Percentiles rank a stretch among this genome's conserved stretches.
Evolutionary conservation across 37 sponge, comb jelly and placozoan genomes (phyloP).

Genomic region (Cliona cf. orientalis): DNA sequence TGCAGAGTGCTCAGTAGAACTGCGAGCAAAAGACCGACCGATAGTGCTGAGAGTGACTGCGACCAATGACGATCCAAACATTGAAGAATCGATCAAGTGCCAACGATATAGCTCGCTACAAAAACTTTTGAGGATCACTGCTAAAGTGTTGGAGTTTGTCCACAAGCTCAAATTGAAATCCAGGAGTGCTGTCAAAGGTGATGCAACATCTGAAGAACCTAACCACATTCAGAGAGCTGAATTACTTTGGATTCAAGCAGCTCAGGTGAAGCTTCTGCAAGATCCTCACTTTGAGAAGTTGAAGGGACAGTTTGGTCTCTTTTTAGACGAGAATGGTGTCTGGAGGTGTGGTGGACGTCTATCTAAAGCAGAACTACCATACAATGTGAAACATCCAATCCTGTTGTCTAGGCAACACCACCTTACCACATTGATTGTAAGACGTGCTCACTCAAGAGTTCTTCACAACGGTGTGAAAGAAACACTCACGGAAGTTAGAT

Average conservation of each 20-base stretch:
- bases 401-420: constrained; percentile 6
- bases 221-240: constrained; percentile 11
- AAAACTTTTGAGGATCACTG: constrained; percentile 13
- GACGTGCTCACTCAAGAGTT: constrained; percentile 1
- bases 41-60: constrained; percentile 1
- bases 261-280: constrained; percentile 8
- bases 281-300: neutral
- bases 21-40: constrained; percentile 4
- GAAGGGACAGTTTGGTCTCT: constrained; percentile 1
- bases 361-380: constrained; percentile 15
- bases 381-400: constrained; percentile 11
- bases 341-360: constrained; percentile 38
- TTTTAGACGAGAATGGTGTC: constrained; percentile 6
- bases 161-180: neutral
- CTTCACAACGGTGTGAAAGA: constrained; percentile 7
- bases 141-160: constrained; percentile 1
- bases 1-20: neutral
- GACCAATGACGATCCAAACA: neutral
- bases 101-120: neutral
- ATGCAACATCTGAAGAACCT: neutral
- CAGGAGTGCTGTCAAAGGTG: neutral
- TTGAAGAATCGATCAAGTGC: neutral
- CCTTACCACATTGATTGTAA: constrained; percentile 17
- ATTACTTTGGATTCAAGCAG: constrained; percentile 12
- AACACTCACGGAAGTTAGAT: too few species aligned